A percentile compares a stretch with the other conserved stretches of the same genome.
Evolutionary conservation across 2,797 vertebrate species (phyloP).

Genomic region (Peromyscus nudipes): DNA sequence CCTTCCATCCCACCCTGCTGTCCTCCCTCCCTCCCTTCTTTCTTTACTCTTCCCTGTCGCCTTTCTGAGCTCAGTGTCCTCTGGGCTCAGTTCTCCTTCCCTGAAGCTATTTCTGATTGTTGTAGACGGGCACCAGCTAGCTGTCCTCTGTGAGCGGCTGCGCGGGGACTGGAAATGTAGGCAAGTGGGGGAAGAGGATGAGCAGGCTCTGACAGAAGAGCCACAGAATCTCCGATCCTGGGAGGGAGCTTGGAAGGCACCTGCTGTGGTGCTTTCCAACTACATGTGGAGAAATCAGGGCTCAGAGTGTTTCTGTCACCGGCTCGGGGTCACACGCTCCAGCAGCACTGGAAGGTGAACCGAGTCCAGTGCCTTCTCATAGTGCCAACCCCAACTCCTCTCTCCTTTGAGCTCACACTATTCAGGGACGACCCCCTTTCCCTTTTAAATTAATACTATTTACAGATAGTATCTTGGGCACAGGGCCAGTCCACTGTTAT

Average conservation of each 20-base stretch:
- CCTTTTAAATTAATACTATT: constrained; percentile 1
- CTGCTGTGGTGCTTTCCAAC: background rate
- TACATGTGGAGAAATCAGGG: background rate
- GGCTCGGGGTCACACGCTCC: background rate
- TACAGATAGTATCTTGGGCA: background rate
- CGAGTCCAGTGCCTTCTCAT: background rate
- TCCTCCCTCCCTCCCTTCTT: background rate
- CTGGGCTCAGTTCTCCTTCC: background rate
- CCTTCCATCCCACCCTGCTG: background rate
- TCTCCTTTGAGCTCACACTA: background rate
- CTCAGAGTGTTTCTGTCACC: background rate
- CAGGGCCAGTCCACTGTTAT: background rate
- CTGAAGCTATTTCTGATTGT: background rate
- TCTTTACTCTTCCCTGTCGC: background rate
- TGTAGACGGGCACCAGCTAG: background rate
- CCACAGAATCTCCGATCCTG: background rate
- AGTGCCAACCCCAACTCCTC: background rate
- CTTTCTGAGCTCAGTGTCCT: background rate
- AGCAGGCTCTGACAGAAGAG: constrained; percentile 17
- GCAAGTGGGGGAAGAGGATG: background rate
- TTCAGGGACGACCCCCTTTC: background rate
- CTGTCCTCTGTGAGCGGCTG: background rate
- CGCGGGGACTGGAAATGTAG: background rate
- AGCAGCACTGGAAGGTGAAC: background rate
- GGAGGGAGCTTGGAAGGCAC: background rate